phyloP scores from a whole-genome alignment of 2,797 vertebrate species.

The Arnoldichthys spilopterus region DNA sequence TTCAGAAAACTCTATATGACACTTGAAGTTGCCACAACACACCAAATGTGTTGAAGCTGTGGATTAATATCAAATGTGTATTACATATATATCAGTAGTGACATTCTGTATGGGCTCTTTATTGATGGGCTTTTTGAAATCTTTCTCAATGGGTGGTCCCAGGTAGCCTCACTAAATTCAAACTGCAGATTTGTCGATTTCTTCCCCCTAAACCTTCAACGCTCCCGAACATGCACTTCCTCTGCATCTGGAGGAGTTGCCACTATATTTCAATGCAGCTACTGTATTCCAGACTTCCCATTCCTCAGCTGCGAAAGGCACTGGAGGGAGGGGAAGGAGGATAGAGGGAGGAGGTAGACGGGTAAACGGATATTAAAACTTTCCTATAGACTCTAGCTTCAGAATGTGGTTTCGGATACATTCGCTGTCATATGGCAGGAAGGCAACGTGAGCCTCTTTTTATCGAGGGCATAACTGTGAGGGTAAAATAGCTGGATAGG shows the following conservation, averaged over 20 bases:
- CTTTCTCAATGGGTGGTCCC: constrained; percentile 31
- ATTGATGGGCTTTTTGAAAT: neutral
- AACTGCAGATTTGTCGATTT: constrained; percentile 61
- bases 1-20: too few species aligned
- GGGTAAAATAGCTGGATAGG: constrained; percentile 38
- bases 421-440: constrained; percentile 51
- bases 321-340: constrained; percentile 44
- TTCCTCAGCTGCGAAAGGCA: constrained; percentile 45
- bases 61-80: neutral
- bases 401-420: constrained; percentile 52
- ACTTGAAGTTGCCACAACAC: too few species aligned
- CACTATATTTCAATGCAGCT: constrained; percentile 64
- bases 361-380: constrained; percentile 60
- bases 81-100: neutral
- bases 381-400: constrained; percentile 52
- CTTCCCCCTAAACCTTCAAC: constrained; percentile 49
- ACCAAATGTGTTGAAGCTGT: too few species aligned
- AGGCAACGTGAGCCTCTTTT: constrained; percentile 52
- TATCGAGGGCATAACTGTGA: constrained; percentile 42
- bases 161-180: constrained; percentile 43
- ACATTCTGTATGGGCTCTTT: neutral
- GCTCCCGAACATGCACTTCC: constrained; percentile 54
- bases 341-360: constrained; percentile 54
- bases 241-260: constrained; percentile 61
- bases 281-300: constrained; percentile 61